These are phyloP conservation scores for Drosophila crucigera DNA, from an alignment of 2,888 invertebrate species.

Conservation along the genomic window DNA sequence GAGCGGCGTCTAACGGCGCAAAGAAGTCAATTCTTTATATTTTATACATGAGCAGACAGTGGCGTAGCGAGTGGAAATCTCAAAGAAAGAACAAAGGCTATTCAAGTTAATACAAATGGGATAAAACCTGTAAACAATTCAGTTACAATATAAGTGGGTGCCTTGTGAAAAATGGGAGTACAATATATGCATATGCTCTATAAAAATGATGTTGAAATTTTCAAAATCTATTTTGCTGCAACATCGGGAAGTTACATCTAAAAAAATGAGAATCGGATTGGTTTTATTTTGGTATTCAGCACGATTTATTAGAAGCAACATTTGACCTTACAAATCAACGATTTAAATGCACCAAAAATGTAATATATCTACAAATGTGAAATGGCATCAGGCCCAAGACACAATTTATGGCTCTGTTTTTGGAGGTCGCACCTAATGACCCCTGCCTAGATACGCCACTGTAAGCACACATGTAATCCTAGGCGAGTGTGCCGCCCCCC, in stretches of 20 bases:
- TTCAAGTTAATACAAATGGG: not conserved
- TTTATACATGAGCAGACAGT: not conserved
- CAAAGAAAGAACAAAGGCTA: too few relatives aligned
- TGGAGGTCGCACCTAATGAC: not conserved
- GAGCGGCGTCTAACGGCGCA: constrained; percentile 50
- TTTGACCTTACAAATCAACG: not conserved
- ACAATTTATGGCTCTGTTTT: not conserved
- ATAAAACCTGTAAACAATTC: not conserved
- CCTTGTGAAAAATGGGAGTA: not conserved
- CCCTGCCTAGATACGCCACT: constrained; percentile 2
- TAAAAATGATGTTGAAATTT: not conserved
- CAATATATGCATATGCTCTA: not conserved
- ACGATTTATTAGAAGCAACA: not conserved
- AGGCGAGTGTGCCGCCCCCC: constrained; percentile 19
- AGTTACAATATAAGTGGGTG: not conserved
- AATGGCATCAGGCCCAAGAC: not conserved
- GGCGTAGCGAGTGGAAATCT: not conserved
- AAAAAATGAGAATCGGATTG: not conserved
- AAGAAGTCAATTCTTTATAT: constrained; percentile 24
- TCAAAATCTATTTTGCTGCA: not conserved
- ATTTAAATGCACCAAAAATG: not conserved
- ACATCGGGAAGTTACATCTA: not conserved
- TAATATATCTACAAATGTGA: not conserved
- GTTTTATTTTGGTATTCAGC: not conserved
- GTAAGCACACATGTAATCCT: not conserved